A percentile compares a stretch with the other conserved stretches of the same genome.
These are phyloP conservation scores for Eugnorisma glareosa DNA, from an alignment of 2,888 invertebrate species.

Conservation along the genomic window DNA sequence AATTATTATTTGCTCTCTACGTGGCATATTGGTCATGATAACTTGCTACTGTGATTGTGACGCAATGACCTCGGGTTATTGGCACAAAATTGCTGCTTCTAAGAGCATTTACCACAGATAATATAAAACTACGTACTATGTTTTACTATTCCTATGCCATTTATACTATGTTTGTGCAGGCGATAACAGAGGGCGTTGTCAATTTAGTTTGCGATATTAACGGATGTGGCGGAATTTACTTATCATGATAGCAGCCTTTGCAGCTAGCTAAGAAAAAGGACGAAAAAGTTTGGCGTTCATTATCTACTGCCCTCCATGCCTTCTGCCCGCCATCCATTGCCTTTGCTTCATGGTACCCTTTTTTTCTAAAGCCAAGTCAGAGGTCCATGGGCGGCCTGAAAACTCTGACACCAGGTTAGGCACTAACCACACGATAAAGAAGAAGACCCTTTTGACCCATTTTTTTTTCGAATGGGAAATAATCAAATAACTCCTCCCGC, in stretches of 20 bases:
- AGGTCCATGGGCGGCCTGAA: no score
- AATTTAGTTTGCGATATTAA: slow-evolving; percentile 35
- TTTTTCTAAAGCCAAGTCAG: no score
- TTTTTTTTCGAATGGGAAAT: no score
- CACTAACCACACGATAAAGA: no score
- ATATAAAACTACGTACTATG: no score
- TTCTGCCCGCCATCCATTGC: not conserved
- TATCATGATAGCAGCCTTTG: slow-evolving; percentile 22
- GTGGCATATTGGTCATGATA: slow-evolving; percentile 11
- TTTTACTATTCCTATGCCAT: not conserved
- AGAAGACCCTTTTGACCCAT: no score
- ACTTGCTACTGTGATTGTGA: slow-evolving; percentile 8
- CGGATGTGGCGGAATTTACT: slow-evolving; percentile 37
- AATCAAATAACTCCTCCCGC: no score
- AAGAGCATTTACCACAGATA: not conserved
- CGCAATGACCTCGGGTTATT: slow-evolving; percentile 34
- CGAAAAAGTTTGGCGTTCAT: not conserved
- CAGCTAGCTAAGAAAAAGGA: not conserved
- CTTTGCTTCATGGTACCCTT: no score
- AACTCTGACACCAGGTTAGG: no score
- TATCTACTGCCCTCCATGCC: not conserved
- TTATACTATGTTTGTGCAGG: slow-evolving; percentile 33
- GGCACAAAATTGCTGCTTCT: slow-evolving; percentile 26
- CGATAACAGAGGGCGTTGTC: slow-evolving; percentile 39
- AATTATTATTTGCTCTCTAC: not conserved